Evolutionary conservation across 2,888 invertebrate species (phyloP), one percentile per base, ranked within the genome.

Genomic region (Eudasyphora cyanicolor): DNA sequence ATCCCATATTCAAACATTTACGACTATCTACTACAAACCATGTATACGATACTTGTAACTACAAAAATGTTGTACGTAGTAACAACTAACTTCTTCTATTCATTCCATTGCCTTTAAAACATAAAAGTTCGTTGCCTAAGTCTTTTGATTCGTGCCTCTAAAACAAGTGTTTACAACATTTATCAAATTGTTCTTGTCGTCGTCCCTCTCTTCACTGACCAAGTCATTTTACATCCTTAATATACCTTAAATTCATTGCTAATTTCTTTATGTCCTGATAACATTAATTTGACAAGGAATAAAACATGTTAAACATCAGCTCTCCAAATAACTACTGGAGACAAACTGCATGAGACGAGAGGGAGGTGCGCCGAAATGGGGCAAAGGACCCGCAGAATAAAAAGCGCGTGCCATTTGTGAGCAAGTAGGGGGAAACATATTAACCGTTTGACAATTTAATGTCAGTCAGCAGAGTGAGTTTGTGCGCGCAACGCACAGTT

Each of bases 371-470:
- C 62, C 74, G 32, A 14, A 38, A 38, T 17, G 35, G 12, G n/a
- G n/a, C n/a, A 70, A 75, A 24, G 74, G 69, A 76, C 80, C 81
- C 81, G 84, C 84, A 84, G 64, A 71, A 67, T 42, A 12, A 35
- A 78, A 78, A 78, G 84, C 84, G 67, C 84, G 84, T 84, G 84
- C 84, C 81, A 77, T 24, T 77, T 69, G 79, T 45, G 54, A 77
- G 29, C 80, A 80, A 86, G 85, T 87, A 88, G 60, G 57, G 57
- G 57, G 12, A n/a, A 10, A 12, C 32, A 42, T 57, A 57, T 57
- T 21, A 89, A 90, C 89, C 88, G 89, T 91, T 90, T 90, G 90
- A 90, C 91, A 90, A 89, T 89, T 89, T 91, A 89, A 90, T 89
- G 88, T 89, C 82, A 70, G 79, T 76, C 76, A 67, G 17, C 57